These are phyloP conservation scores for Alcis repandata DNA, from an alignment of 2,888 invertebrate species.

Conservation along the genomic window DNA sequence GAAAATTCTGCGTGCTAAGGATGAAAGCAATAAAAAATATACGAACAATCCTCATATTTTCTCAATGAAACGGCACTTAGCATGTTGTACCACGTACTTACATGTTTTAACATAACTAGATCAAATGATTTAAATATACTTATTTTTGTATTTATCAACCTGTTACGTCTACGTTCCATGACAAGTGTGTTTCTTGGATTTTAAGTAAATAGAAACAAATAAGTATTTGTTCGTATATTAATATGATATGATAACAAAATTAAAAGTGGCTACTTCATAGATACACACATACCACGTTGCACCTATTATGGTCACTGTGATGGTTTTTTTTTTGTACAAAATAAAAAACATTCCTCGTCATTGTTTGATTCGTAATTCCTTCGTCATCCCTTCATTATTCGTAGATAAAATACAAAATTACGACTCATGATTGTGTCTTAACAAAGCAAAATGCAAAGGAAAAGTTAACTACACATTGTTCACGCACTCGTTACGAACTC, in stretches of 20 bases:
- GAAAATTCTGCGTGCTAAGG: slow-evolving; percentile 48
- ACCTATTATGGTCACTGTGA: too few species aligned
- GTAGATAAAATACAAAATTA: slow-evolving; percentile 21
- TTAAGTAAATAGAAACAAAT: too few species aligned
- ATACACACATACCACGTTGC: too few species aligned
- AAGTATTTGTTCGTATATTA: too few species aligned
- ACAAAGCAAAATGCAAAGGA: slow-evolving; percentile 67
- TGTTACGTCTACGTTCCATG: too few species aligned
- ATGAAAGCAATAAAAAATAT: slow-evolving; percentile 60
- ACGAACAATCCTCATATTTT: slow-evolving; percentile 61
- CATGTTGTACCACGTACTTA: not conserved
- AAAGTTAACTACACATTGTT: slow-evolving; percentile 69
- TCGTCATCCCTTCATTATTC: not conserved
- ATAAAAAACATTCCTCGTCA: not conserved
- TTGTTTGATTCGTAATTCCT: not conserved
- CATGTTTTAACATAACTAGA: not conserved
- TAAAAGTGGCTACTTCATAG: too few species aligned
- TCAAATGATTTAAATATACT: not conserved
- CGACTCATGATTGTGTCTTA: slow-evolving; percentile 25
- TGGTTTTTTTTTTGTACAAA: too few species aligned
- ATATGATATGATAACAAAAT: too few species aligned
- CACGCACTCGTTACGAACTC: slow-evolving; percentile 73
- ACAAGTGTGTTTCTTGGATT: too few species aligned
- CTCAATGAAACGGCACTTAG: slow-evolving; percentile 60
- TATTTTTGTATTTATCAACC: too few species aligned